Conservation (phyloP, 2,888 invertebrate genomes). For the Loripinus fragilis region DNA sequence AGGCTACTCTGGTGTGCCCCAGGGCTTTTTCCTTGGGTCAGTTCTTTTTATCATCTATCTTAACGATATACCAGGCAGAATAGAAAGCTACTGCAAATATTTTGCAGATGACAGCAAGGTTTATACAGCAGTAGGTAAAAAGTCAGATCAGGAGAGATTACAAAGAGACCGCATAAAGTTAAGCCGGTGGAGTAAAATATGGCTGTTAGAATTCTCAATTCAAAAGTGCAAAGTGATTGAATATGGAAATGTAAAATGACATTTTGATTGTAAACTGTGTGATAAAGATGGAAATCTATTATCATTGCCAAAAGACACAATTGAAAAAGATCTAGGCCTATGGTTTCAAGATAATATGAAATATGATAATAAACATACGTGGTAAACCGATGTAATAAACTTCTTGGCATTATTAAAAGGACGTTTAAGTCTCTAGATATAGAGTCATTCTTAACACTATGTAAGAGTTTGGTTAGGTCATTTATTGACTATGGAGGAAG, state of each 20-base stretch:
- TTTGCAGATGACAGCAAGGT: constrained; percentile 23
- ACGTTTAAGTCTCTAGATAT: constrained; percentile 14
- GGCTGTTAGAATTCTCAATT: neutral
- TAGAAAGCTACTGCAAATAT: neutral
- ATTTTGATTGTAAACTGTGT: constrained; percentile 4
- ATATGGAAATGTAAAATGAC: neutral
- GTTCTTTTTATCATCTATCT: constrained; percentile 8
- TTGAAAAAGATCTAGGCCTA: constrained; percentile 10
- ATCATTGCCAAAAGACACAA: neutral
- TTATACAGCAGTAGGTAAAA: constrained; percentile 11
- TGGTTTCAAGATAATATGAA: constrained; percentile 6
- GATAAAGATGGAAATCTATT: too few species aligned
- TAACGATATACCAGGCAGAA: constrained; percentile 1
- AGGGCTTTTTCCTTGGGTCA: neutral
- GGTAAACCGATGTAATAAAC: constrained; percentile 26
- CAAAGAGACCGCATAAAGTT: neutral
- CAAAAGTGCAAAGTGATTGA: too few species aligned
- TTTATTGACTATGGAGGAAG: too few species aligned
- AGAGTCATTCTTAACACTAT: constrained; percentile 7
- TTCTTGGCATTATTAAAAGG: constrained; percentile 18
- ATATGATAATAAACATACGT: constrained; percentile 15
- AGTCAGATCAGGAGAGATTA: neutral
- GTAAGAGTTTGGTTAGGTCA: too few species aligned
- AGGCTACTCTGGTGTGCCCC: neutral
- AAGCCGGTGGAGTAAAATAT: neutral